These are phyloP conservation scores for Drosophila athabasca DNA, from an alignment of 1,140 invertebrate species.

Conservation along the genomic window DNA sequence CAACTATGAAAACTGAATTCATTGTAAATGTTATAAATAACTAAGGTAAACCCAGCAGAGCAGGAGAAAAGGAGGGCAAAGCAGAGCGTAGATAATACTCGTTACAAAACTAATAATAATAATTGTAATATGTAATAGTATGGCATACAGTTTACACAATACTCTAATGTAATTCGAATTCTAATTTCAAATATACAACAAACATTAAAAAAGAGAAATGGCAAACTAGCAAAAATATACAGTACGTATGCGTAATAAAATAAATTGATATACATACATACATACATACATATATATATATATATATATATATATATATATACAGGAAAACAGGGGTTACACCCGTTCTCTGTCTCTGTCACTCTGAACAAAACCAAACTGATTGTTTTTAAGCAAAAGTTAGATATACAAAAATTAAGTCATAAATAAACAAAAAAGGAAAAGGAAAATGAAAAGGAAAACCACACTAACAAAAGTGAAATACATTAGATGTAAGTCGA, in stretches of 20 bases:
- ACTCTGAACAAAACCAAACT: slow-evolving; percentile 70
- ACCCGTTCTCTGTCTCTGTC: slow-evolving; percentile 48
- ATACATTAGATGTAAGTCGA: slow-evolving; percentile 73
- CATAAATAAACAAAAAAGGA: slow-evolving; percentile 23
- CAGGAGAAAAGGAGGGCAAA: neutral
- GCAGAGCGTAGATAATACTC: slow-evolving; percentile 6
- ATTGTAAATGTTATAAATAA: slow-evolving; percentile 80
- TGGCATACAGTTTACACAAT: slow-evolving; percentile 56
- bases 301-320: slow-evolving; percentile 23
- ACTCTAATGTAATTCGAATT: slow-evolving; percentile 63
- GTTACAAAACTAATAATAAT: slow-evolving; percentile 20
- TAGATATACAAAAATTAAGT: slow-evolving; percentile 59
- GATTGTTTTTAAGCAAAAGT: slow-evolving; percentile 73
- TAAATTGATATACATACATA: slow-evolving; percentile 48
- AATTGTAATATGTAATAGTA: slow-evolving; percentile 46
- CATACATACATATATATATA: slow-evolving; percentile 18
- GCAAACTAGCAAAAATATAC: slow-evolving; percentile 76
- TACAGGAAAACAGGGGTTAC: slow-evolving; percentile 28
- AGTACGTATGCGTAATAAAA: slow-evolving; percentile 68
- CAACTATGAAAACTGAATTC: slow-evolving; percentile 67
- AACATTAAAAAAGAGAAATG: slow-evolving; percentile 32
- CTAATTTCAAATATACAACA: slow-evolving; percentile 61
- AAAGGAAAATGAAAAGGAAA: slow-evolving; percentile 10
- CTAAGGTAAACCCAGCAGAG: slow-evolving; percentile 61
- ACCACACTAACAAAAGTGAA: slow-evolving; percentile 12